Evolutionary conservation across 2,797 vertebrate genomes (phyloP).

Genomic region (Pantherophis vulpinus): DNA sequence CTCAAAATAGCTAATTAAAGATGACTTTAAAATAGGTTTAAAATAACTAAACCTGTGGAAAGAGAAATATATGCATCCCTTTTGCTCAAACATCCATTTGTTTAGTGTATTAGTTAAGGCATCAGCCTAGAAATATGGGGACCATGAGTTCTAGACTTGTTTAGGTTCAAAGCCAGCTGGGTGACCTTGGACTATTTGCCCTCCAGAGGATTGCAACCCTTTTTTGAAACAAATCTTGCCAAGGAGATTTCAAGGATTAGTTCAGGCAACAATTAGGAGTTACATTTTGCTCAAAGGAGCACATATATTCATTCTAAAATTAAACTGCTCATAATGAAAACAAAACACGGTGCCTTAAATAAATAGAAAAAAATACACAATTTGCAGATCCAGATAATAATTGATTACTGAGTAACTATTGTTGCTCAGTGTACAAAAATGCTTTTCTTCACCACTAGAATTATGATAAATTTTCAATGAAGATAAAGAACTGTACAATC

Average conservation of each 20-base stretch:
- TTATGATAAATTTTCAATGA: constrained; percentile 56
- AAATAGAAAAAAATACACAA: constrained; percentile 47
- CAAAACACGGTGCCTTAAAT: constrained; percentile 47
- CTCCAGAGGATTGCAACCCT: neutral
- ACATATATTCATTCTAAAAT: constrained; percentile 6
- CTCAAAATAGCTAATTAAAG: neutral
- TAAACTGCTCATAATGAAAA: constrained; percentile 49
- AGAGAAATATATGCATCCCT: neutral
- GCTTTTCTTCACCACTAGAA: constrained; percentile 51
- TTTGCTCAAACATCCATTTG: neutral
- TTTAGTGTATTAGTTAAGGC: neutral
- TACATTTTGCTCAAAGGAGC: neutral
- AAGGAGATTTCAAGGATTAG: neutral
- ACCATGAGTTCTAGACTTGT: neutral
- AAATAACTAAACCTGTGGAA: neutral
- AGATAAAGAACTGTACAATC: constrained; percentile 58
- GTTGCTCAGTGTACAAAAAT: constrained; percentile 54
- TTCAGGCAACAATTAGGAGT: neutral
- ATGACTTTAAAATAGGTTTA: neutral
- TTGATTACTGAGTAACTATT: constrained; percentile 54
- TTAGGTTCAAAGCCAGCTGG: neutral
- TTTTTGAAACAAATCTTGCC: neutral
- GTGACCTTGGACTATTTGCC: neutral
- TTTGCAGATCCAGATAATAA: constrained; percentile 52
- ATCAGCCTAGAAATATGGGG: neutral